Evolutionary conservation across 2,888 invertebrate species (phyloP), one percentile per base, ranked within the genome.

Genomic region (Drosophila pegasa): DNA sequence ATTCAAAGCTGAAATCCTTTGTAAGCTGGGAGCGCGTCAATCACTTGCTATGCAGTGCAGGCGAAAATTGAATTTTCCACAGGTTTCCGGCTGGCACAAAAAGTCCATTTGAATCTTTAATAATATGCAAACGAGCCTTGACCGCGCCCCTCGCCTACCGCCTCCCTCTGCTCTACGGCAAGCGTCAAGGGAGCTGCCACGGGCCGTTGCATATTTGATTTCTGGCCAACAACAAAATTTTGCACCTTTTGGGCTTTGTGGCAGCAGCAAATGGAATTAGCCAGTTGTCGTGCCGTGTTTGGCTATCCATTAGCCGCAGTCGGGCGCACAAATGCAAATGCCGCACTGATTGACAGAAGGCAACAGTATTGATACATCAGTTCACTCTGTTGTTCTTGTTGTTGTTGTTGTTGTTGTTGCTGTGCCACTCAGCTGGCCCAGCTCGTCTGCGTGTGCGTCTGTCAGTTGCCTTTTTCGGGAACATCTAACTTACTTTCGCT

Each of bases 121-220:
- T 80, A 51, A 56, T 83, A 81, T 86, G 80, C 80, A 83, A 86
- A 83, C 68, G 61, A 67, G 71, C 60, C 63, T 74, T 77, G 74
- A 65, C 72, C 38, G 45, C n/a, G n/a, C n/a, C n/a, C n/a, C n/a
- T n/a, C n/a, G n/a, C n/a, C n/a, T n/a, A n/a, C n/a, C n/a, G n/a
- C n/a, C n/a, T n/a, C n/a, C n/a, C n/a, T n/a, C n/a, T n/a, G 43
- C 31, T 25, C 45, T 51, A 58, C 31, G 56, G 48, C 58, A 22
- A 63, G 47, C 67, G 52, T 37, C 72, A 33, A 40, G 59, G 72
- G 68, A 68, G 12, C 54, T 14, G 63, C 68, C 55, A 22, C 57
- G 60, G 63, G 37, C 55, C 61, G 58, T 70, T 84, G 75, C 75
- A 87, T 80, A 87, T 84, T 84, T 84, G 81, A 87, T 78, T 67